A percentile compares a stretch with the other conserved stretches of the same genome.
Conservation (phyloP, 2,113 vertebrate species). For the Sander vitreus region DNA sequence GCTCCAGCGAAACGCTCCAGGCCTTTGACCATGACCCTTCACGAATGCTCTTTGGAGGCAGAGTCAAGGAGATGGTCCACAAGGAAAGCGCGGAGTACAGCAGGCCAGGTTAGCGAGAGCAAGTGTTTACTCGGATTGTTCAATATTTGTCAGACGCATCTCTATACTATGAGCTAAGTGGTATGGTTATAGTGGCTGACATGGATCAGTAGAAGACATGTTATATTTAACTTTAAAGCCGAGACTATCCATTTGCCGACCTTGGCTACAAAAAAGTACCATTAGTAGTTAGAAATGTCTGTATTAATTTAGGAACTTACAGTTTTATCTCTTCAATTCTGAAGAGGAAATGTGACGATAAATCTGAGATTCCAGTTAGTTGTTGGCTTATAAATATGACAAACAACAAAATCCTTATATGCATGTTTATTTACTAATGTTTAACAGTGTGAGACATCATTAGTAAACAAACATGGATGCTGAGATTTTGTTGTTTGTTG, state of each 20-base stretch:
- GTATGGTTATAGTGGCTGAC: not conserved
- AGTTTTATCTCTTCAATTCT: not conserved
- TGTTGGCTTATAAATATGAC: not conserved
- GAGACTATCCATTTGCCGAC: not conserved
- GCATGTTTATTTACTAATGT: slow-evolving; percentile 26
- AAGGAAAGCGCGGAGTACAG: slow-evolving; percentile 91
- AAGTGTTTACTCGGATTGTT: slow-evolving; percentile 9
- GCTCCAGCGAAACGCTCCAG: slow-evolving; percentile 97
- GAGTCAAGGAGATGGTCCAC: slow-evolving; percentile 94
- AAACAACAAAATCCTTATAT: slow-evolving; percentile 21
- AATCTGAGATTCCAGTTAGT: not conserved
- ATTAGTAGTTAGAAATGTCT: not conserved
- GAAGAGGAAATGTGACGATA: not conserved
- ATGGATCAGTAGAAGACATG: not conserved
- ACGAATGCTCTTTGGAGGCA: slow-evolving; percentile 92
- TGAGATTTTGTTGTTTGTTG: slow-evolving; percentile 42
- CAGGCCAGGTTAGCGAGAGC: slow-evolving; percentile 89
- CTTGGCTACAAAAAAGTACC: not conserved
- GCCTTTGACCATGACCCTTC: slow-evolving; percentile 97
- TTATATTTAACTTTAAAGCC: not conserved
- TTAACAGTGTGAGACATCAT: slow-evolving; percentile 18
- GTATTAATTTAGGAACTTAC: not conserved
- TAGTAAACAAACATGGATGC: slow-evolving; percentile 37
- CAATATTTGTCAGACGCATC: not conserved
- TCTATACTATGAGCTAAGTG: slow-evolving; percentile 5